These are phyloP conservation scores for Pentalonia nigronervosa DNA, from an alignment of 1,140 invertebrate genomes.

Conservation along the genomic window DNA sequence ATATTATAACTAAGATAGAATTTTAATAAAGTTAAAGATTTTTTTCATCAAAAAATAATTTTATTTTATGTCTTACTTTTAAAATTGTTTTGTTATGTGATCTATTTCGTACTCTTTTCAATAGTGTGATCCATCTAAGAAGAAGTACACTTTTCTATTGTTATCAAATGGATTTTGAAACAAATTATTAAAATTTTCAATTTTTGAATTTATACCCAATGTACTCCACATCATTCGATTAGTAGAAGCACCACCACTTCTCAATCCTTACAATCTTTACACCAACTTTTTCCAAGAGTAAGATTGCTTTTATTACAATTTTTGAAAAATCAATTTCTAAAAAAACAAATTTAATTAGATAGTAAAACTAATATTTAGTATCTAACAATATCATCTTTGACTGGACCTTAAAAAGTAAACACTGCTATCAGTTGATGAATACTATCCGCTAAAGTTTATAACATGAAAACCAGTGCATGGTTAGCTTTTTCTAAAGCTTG, in stretches of 20 bases:
- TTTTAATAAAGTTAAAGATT: background rate
- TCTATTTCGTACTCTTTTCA: conserved; percentile 17
- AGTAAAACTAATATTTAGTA: background rate
- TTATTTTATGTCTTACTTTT: background rate
- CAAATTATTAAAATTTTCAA: background rate
- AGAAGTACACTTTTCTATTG: background rate
- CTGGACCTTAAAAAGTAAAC: background rate
- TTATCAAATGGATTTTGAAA: conserved; percentile 19
- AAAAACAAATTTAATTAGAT: background rate
- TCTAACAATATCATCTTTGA: background rate
- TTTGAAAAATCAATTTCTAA: conserved; percentile 13
- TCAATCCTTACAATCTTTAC: background rate
- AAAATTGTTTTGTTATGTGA: background rate
- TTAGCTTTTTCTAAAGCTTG: background rate
- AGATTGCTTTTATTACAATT: conserved; percentile 27
- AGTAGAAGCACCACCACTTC: conserved; percentile 14
- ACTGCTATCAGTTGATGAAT: background rate
- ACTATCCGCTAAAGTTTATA: conserved; percentile 9
- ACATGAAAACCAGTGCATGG: background rate
- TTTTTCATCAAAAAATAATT: background rate
- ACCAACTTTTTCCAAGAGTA: background rate
- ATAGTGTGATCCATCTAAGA: background rate
- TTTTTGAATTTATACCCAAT: background rate
- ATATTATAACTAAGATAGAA: no score
- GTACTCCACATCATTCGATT: background rate